Evolutionary conservation across 2,797 vertebrate genomes (phyloP), one percentile per base, ranked within the genome.

Genomic region (Tangara arthus): DNA sequence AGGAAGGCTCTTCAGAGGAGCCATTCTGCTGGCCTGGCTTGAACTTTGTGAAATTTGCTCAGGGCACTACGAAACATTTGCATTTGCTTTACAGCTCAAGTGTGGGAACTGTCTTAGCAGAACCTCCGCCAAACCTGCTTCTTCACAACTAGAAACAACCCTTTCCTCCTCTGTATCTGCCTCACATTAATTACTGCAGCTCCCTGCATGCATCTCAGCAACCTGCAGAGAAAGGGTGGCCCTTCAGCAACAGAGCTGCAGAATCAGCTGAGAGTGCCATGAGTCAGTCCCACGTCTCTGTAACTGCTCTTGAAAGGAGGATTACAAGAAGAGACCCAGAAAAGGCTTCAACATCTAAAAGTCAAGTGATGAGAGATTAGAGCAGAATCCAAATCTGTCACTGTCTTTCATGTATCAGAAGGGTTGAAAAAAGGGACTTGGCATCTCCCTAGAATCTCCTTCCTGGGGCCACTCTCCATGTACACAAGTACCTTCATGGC

Each of bases 101-200:
- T 96, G 96, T 96, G 94, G 95, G 95, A 95, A 97, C 89, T 86
- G 90, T 84, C 70, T 94, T 96, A 93, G 73, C 66, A 94, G 94
- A 93, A 94, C 70, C 63, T 95, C 66, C 3, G 70, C 82, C 89
- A 96, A 94, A 93, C 89, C 87, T 96, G 66, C 85, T 84, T 94
- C 85, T 96, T 96, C 77, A 44, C 88, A 79, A 60, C 73, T 64
- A 73, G 89, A 91, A 90, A 79, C 77, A 87, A 68, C 49, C 22
- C 73, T 95, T 91, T 94, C 49, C 56, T 94, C 63, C 90, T 86
- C 22, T 52, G 0, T 96, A 95, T 95, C 92, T 83, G 61, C 32
- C 50, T 91, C 37, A 11, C 49, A 47, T 68, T 91, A 91, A 86
- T 95, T 82, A 90, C 44, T 46, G 63, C 55, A 82, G 69, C 1